phyloP scores from a whole-genome alignment of 2,888 invertebrate species.

The Noctuana brunneofusca region DNA sequence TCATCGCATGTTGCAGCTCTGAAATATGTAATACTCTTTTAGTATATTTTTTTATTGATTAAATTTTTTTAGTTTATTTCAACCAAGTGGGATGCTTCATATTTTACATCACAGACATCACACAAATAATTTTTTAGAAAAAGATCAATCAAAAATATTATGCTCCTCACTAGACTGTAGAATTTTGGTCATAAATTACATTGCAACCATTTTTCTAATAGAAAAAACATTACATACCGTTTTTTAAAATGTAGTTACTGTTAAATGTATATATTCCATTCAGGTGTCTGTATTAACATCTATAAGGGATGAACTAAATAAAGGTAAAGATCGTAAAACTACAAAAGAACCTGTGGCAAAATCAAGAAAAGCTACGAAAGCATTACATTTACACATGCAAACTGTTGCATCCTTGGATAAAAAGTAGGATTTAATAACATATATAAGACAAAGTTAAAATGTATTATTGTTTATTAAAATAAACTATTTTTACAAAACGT shows the following conservation, averaged over 20 bases:
- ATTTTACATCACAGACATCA: no score
- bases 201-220: no score
- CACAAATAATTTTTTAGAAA: not conserved
- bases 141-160: no score
- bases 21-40: conserved; percentile 13
- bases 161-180: no score
- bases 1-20: conserved; percentile 18
- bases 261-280: conserved; percentile 10
- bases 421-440: not conserved
- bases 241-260: no score
- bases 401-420: conserved; percentile 64
- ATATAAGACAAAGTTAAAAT: conserved; percentile 18
- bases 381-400: conserved; percentile 75
- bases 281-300: conserved; percentile 70
- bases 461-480: conserved; percentile 25
- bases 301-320: conserved; percentile 71
- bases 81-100: not conserved
- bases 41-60: not conserved
- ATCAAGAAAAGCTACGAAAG: conserved; percentile 80
- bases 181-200: no score
- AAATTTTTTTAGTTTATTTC: no score
- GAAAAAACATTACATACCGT: no score
- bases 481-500: conserved; percentile 17
- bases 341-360: conserved; percentile 50
- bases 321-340: conserved; percentile 45